These are phyloP conservation scores for Mormyrops boulengeri DNA, from an alignment of 2,797 vertebrate species.

Conservation along the genomic window DNA sequence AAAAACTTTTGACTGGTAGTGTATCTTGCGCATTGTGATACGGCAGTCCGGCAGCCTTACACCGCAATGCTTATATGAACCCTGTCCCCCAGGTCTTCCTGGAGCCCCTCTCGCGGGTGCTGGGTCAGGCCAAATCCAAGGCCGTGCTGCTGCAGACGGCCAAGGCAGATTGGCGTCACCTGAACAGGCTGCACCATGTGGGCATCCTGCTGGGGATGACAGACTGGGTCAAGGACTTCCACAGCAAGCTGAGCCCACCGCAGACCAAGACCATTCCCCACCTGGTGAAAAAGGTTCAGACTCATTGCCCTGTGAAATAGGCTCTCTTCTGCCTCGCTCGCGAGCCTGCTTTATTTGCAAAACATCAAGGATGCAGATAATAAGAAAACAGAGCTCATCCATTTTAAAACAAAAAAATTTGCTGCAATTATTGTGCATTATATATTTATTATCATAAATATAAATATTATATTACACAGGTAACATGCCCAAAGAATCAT, in stretches of 20 bases:
- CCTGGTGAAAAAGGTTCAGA: conserved; percentile 14
- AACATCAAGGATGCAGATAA: background rate
- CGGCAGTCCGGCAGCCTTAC: background rate
- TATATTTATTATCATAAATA: background rate
- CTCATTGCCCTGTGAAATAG: background rate
- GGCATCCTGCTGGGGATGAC: conserved; percentile 65
- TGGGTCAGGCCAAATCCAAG: conserved; percentile 67
- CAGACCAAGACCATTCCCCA: conserved; percentile 24
- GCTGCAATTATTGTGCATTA: background rate
- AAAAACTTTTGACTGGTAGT: background rate
- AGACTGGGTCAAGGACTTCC: conserved; percentile 66
- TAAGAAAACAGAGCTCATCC: background rate
- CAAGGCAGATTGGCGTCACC: conserved; percentile 44
- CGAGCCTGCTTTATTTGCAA: background rate
- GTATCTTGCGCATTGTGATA: background rate
- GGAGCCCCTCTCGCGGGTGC: conserved; percentile 62
- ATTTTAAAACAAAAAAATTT: background rate
- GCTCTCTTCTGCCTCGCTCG: background rate
- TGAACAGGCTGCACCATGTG: conserved; percentile 63
- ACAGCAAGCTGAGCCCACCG: conserved; percentile 48
- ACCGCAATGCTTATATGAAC: background rate
- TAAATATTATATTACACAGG: background rate
- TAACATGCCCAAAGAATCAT: background rate
- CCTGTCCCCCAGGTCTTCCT: conserved; percentile 57
- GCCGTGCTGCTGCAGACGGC: conserved; percentile 52